These are phyloP conservation scores for Euglossa dilemma DNA, from an alignment of 1,140 invertebrate genomes.

Conservation along the genomic window DNA sequence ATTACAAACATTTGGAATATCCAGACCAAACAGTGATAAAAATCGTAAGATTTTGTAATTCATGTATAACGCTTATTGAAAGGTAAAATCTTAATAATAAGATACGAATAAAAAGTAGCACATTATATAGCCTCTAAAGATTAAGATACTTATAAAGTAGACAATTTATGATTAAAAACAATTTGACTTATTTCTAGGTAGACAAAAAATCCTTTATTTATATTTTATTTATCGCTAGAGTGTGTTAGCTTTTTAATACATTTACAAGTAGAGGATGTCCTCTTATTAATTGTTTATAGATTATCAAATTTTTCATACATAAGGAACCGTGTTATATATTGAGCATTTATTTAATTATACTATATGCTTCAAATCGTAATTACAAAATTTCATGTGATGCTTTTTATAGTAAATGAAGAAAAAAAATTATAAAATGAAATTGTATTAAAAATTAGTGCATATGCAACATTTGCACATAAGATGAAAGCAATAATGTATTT, in stretches of 20 bases:
- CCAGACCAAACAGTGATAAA: constrained; percentile 26
- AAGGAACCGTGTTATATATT: constrained; percentile 55
- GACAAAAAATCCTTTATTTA: constrained; percentile 2
- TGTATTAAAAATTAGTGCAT: background rate
- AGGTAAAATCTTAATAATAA: constrained; percentile 62
- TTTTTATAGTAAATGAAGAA: background rate
- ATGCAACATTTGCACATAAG: background rate
- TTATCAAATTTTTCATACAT: constrained; percentile 42
- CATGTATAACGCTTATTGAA: constrained; percentile 48
- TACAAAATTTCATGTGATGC: constrained; percentile 30
- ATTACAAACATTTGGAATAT: constrained; percentile 57
- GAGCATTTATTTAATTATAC: constrained; percentile 57
- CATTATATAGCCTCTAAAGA: constrained; percentile 67
- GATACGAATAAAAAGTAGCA: constrained; percentile 60
- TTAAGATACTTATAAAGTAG: constrained; percentile 62
- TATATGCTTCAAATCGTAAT: constrained; percentile 5
- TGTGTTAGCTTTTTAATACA: constrained; percentile 48
- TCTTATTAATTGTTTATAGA: constrained; percentile 11
- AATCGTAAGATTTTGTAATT: constrained; percentile 25
- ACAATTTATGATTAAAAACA: constrained; percentile 27
- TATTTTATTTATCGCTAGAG: constrained; percentile 40
- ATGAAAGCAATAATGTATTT: background rate
- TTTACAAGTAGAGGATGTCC: constrained; percentile 49
- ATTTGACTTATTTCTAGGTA: constrained; percentile 31
- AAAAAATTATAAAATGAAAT: constrained; percentile 24